Conservation (phyloP, 2,797 vertebrate species). For the Phalloptychus januarius region DNA sequence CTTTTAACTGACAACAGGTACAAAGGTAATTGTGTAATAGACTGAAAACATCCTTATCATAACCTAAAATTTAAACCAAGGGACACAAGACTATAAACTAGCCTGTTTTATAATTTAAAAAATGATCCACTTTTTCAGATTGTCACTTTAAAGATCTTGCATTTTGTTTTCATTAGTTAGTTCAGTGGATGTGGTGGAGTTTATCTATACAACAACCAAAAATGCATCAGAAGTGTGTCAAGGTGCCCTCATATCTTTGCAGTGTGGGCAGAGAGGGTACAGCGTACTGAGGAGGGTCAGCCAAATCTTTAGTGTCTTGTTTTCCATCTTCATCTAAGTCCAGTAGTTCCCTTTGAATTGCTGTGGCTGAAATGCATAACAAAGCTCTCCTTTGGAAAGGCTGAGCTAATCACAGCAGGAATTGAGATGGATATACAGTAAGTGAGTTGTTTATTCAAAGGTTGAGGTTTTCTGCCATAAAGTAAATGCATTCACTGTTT, state of each 20-base stretch:
- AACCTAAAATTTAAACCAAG: neutral
- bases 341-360: constrained; percentile 54
- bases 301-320: constrained; percentile 56
- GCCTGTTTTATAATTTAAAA: neutral
- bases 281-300: constrained; percentile 61
- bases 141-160: neutral
- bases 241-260: constrained; percentile 67
- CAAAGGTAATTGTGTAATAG: neutral
- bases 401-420: constrained; percentile 58
- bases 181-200: constrained; percentile 27
- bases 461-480: constrained; percentile 64
- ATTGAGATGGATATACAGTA: constrained; percentile 49
- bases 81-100: neutral
- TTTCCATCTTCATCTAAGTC: constrained; percentile 70
- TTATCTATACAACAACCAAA: constrained; percentile 67
- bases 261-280: constrained; percentile 54
- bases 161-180: constrained; percentile 54
- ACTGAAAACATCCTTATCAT: neutral
- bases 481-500: constrained; percentile 58
- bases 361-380: constrained; percentile 54
- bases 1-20: neutral
- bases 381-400: constrained; percentile 51
- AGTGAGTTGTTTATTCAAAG: constrained; percentile 65
- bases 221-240: constrained; percentile 71
- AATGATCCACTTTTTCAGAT: neutral